phyloP scores from a whole-genome alignment of 2,888 invertebrate species.

The Tortricodes alternella region DNA sequence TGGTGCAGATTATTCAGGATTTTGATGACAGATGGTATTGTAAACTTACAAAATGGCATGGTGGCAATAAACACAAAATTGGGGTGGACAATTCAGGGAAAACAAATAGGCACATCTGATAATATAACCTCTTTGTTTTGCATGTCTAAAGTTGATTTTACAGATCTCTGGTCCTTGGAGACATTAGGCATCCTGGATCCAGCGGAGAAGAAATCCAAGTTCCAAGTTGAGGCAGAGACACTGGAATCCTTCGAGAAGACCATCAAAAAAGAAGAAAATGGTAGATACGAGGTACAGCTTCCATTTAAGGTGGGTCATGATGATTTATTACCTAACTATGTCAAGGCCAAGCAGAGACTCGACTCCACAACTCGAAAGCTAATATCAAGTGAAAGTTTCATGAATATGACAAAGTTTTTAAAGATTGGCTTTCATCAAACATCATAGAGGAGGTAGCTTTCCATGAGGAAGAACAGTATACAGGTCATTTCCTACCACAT shows the following conservation, averaged over 20 bases:
- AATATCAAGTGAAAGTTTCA: neutral
- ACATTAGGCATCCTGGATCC: constrained; percentile 13
- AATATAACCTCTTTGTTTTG: neutral
- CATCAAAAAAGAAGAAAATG: neutral
- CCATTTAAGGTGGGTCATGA: constrained; percentile 5
- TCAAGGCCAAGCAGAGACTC: constrained; percentile 1
- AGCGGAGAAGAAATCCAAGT: neutral
- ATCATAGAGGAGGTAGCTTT: neutral
- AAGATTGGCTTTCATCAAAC: neutral
- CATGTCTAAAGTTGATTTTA: neutral
- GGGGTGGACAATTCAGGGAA: constrained; percentile 1
- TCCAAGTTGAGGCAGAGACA: neutral
- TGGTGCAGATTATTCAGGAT: constrained; percentile 10
- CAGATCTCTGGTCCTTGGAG: constrained; percentile 11
- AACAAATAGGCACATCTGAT: too few relatives aligned
- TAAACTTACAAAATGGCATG: neutral
- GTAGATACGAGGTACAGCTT: constrained; percentile 17
- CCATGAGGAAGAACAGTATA: neutral
- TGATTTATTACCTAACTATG: constrained; percentile 5
- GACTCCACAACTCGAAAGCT: constrained; percentile 11
- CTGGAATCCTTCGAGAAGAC: neutral
- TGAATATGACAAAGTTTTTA: constrained; percentile 13
- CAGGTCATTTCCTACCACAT: constrained; percentile 23
- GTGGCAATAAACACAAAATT: constrained; percentile 8
- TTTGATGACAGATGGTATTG: neutral